These are phyloP conservation scores for Romanogobio albipinnatus DNA, from an alignment of 2,113 vertebrate species.

Conservation along the genomic window DNA sequence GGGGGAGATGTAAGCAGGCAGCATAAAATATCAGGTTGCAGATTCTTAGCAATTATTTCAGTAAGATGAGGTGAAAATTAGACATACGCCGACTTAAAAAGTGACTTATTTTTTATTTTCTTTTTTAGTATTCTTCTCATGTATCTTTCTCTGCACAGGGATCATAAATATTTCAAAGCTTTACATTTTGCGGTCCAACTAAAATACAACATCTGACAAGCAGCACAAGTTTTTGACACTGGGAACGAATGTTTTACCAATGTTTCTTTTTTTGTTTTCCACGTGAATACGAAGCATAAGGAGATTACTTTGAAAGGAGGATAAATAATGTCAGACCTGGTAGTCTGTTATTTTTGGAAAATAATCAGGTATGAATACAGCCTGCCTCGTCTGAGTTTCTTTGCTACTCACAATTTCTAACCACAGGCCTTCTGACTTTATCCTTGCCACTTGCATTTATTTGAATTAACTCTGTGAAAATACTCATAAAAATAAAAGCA, in stretches of 20 bases:
- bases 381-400: slow-evolving; percentile 15
- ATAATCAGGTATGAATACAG: slow-evolving; percentile 35
- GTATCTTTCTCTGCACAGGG: slow-evolving; percentile 67
- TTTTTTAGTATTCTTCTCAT: slow-evolving; percentile 61
- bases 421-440: slow-evolving; percentile 3
- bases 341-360: slow-evolving; percentile 48
- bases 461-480: slow-evolving; percentile 33
- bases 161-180: slow-evolving; percentile 63
- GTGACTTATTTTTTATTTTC: slow-evolving; percentile 63
- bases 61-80: slow-evolving; percentile 77
- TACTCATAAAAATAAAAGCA: slow-evolving; percentile 24
- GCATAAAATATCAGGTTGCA: slow-evolving; percentile 75
- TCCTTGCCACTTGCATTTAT: neutral
- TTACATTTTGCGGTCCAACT: slow-evolving; percentile 67
- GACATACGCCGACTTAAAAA: slow-evolving; percentile 67
- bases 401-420: slow-evolving; percentile 7
- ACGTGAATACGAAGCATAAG: neutral
- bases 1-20: slow-evolving; percentile 71
- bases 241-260: slow-evolving; percentile 57
- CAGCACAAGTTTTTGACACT: slow-evolving; percentile 61
- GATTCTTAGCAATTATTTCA: slow-evolving; percentile 78
- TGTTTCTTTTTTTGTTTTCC: slow-evolving; percentile 48
- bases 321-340: slow-evolving; percentile 31
- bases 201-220: slow-evolving; percentile 65
- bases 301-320: slow-evolving; percentile 43